Conservation (phyloP, 1,140 invertebrate genomes). For the Rhyzopertha dominica region DNA sequence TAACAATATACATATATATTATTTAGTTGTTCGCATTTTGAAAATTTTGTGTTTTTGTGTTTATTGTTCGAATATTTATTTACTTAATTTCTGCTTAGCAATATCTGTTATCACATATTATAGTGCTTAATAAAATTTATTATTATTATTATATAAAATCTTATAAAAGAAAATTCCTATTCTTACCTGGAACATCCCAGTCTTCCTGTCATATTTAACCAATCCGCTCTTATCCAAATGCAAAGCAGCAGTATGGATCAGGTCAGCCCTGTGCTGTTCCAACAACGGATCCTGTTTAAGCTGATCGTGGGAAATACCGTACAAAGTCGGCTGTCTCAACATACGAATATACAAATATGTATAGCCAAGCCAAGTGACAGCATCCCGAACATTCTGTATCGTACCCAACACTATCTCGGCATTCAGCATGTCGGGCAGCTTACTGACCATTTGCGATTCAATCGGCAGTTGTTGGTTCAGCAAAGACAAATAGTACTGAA, state of each 20-base stretch:
- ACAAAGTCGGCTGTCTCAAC: conserved; percentile 79
- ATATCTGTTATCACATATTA: too few relatives aligned
- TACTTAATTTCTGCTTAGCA: too few relatives aligned
- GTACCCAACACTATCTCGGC: conserved; percentile 97
- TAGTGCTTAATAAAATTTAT: too few relatives aligned
- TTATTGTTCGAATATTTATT: too few relatives aligned
- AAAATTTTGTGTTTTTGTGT: too few relatives aligned
- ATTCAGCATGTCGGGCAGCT: conserved; percentile 94
- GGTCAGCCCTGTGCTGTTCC: conserved; percentile 86
- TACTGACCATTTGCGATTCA: conserved; percentile 77
- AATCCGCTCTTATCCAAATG: conserved; percentile 87
- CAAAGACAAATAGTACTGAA: conserved; percentile 97
- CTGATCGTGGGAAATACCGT: conserved; percentile 81
- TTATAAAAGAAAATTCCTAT: too few relatives aligned
- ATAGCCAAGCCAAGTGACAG: conserved; percentile 91
- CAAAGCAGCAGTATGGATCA: conserved; percentile 95
- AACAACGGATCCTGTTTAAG: conserved; percentile 75
- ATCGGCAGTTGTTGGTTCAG: conserved; percentile 95
- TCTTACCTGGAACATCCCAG: conserved; percentile 84
- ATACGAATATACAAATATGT: conserved; percentile 95
- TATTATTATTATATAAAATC: too few relatives aligned
- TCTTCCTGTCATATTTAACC: conserved; percentile 94
- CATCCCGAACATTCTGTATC: conserved; percentile 91
- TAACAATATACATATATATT: too few relatives aligned
- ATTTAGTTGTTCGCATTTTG: too few relatives aligned